phyloP scores from a whole-genome alignment of 2,888 invertebrate species.

The Seira ritae region DNA sequence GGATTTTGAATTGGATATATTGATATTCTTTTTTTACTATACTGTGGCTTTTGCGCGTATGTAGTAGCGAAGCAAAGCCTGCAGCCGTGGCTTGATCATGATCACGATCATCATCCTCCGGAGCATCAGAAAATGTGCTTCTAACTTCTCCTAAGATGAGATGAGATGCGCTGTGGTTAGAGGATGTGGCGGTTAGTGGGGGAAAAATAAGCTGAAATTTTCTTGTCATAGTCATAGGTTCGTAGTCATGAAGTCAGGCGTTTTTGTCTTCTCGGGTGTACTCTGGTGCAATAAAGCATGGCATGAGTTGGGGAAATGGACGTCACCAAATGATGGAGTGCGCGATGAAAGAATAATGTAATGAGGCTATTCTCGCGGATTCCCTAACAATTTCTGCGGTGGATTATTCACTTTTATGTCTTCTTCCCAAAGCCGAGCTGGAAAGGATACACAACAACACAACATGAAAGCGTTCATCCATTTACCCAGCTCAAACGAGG shows the following conservation, averaged over 20 bases:
- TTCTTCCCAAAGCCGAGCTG: too few relatives aligned
- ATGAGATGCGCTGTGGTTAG: background rate
- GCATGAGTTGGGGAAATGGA: background rate
- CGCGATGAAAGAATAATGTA: slow-evolving; percentile 45
- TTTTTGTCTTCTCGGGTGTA: background rate
- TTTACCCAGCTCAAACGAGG: background rate
- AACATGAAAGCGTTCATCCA: too few relatives aligned
- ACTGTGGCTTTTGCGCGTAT: too few relatives aligned
- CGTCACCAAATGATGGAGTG: slow-evolving; percentile 37
- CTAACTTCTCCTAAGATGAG: too few relatives aligned
- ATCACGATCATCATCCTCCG: background rate
- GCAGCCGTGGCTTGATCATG: background rate
- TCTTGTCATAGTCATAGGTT: too few relatives aligned
- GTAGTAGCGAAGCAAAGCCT: too few relatives aligned
- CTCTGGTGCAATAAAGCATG: slow-evolving; percentile 24
- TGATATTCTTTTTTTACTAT: too few relatives aligned
- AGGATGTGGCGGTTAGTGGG: slow-evolving; percentile 9
- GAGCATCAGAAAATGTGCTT: too few relatives aligned
- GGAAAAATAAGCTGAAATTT: background rate
- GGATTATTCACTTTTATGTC: slow-evolving; percentile 54
- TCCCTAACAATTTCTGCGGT: slow-evolving; percentile 7
- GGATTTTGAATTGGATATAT: too few relatives aligned
- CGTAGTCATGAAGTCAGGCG: too few relatives aligned
- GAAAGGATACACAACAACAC: background rate
- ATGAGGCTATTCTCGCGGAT: slow-evolving; percentile 40